Evolutionary conservation across 1,140 invertebrate species (phyloP), one percentile per base, ranked within the genome.

Genomic region (Drosophila sturtevanti): DNA sequence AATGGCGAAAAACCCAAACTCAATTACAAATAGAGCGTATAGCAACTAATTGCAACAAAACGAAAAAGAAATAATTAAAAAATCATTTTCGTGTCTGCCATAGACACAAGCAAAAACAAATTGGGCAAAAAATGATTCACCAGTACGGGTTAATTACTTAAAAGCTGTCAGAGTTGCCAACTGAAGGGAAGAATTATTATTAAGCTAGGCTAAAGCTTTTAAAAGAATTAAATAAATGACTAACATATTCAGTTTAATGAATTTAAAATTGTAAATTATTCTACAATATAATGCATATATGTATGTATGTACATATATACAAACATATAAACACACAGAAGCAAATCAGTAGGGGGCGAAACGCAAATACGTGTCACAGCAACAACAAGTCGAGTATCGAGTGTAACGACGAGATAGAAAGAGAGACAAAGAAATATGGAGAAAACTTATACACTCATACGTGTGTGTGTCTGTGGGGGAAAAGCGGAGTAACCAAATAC

Each of bases 351-450:
- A 37, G 73, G 51, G 56, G 55, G 37, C 63, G 60, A 52, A 52
- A 60, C 67, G 68, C 68, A 81, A 76, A 77, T 87, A 87, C 84
- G 84, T 87, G 84, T 87, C 84, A 84, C 74, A 87, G 55, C 66
- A 72, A 63, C 76, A 61, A 61, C 56, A 74, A 61, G n/a, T n/a
- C 70, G 54, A 35, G 41, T 61, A 85, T 34, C 72, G 74, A 78
- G 68, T 62, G 54, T 63, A 54, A 77, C 72, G 65, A 59, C 66
- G 67, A 87, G 75, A 70, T 71, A 76, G 73, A 79, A 51, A 51
- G 41, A 41, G 73, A 85, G 81, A 86, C 82, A 86, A 86, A 86
- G 82, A 86, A 87, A 72, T 63, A 66, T 71, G 63, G 70, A 63
- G 70, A 85, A 79, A 74, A 69, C 64, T 77, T 35, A 79, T 68